Evolutionary conservation across 1,140 invertebrate genomes (phyloP).

Genomic region (Cylas formicarius): DNA sequence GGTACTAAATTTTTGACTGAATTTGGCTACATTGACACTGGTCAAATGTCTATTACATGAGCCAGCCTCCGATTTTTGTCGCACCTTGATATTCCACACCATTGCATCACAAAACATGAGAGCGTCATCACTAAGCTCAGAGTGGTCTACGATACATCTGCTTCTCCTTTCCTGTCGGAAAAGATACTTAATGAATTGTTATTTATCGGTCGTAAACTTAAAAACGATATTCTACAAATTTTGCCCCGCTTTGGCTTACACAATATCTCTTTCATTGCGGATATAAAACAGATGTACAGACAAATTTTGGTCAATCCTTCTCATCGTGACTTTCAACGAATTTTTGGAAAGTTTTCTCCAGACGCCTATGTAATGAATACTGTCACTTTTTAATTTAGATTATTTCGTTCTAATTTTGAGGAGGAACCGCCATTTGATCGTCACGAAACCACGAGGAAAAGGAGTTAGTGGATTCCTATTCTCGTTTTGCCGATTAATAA

Average conservation of each 20-base stretch:
- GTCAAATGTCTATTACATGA: not conserved
- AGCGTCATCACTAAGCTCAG: conserved; percentile 35
- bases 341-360: conserved; percentile 7
- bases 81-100: conserved; percentile 23
- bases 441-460: too few relatives aligned
- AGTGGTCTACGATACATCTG: too few relatives aligned
- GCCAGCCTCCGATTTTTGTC: not conserved
- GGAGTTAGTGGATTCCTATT: too few relatives aligned
- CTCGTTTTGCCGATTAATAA: too few relatives aligned
- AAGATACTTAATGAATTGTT: conserved; percentile 12
- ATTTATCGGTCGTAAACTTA: conserved; percentile 12
- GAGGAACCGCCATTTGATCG: too few relatives aligned
- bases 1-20: not conserved
- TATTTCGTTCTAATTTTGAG: too few relatives aligned
- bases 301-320: conserved; percentile 1
- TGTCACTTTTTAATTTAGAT: too few relatives aligned
- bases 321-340: conserved; percentile 10
- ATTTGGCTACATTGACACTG: not conserved
- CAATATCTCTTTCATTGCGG: conserved; percentile 2
- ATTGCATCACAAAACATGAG: conserved; percentile 27
- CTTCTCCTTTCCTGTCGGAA: too few relatives aligned
- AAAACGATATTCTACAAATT: conserved; percentile 11
- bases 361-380: too few relatives aligned
- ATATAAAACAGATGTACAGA: conserved; percentile 13
- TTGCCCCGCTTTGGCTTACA: conserved; percentile 8